Percentiles rank a stretch among this genome's conserved stretches.
Evolutionary conservation across 2,888 invertebrate species (phyloP).

Genomic region (Microplitis manilae): DNA sequence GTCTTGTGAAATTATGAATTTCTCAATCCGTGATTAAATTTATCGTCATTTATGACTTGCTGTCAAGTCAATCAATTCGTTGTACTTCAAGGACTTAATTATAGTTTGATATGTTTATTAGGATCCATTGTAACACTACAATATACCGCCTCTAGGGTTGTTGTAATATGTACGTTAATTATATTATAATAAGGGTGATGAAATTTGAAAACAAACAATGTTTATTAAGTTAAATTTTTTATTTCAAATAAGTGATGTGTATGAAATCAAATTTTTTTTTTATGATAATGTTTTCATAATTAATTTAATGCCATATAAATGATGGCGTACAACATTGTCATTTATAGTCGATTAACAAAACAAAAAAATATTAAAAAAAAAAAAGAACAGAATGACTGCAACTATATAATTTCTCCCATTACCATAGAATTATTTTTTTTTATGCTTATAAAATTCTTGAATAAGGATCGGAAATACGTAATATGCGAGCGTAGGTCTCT

Average conservation of each 20-base stretch:
- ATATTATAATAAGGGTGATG: constrained; percentile 12
- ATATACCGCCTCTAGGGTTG: not conserved
- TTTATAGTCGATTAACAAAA: not conserved
- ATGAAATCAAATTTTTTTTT: not conserved
- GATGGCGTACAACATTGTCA: not conserved
- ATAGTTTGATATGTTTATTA: not conserved
- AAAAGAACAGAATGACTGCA: not conserved
- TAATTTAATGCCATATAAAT: not conserved
- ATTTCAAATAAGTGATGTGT: not conserved
- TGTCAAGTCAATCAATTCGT: constrained; percentile 6
- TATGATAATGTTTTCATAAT: not conserved
- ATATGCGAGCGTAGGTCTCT: constrained; percentile 41
- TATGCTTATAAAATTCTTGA: constrained; percentile 23
- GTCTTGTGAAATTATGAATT: no score
- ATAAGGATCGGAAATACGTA: constrained; percentile 28
- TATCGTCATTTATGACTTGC: not conserved
- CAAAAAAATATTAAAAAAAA: not conserved
- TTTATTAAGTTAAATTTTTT: constrained; percentile 1
- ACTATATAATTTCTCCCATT: constrained; percentile 29
- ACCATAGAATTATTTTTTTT: constrained; percentile 27
- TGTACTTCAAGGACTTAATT: not conserved
- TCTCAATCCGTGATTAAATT: no score
- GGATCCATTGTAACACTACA: not conserved
- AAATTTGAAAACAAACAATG: constrained; percentile 17
- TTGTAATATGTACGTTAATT: not conserved